Conservation (phyloP, 2,797 vertebrate genomes). For the Selene dorsalis region DNA sequence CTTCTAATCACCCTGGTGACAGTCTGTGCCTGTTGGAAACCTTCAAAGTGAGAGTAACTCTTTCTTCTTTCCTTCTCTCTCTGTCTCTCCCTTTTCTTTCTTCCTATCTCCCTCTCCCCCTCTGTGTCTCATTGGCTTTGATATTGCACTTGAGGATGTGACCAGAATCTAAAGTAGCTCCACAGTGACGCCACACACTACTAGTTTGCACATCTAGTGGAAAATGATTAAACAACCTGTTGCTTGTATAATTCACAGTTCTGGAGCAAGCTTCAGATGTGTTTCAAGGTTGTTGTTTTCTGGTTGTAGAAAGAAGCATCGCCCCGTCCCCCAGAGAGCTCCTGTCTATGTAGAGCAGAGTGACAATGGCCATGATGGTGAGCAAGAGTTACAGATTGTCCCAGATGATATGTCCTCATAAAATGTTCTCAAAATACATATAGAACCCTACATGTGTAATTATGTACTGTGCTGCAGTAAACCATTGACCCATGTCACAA, state of each 20-base stretch:
- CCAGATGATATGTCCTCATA: neutral
- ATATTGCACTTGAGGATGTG: constrained; percentile 53
- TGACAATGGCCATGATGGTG: constrained; percentile 92
- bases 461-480: neutral
- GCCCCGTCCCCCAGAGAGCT: constrained; percentile 86
- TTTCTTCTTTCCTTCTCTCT: constrained; percentile 25
- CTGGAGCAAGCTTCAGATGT: too few species aligned
- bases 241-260: neutral
- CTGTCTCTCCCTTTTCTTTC: neutral
- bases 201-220: constrained; percentile 6
- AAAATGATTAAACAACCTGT: constrained; percentile 3
- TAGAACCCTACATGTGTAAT: neutral
- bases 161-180: constrained; percentile 65
- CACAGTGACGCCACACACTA: neutral
- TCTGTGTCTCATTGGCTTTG: constrained; percentile 46
- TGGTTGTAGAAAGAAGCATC: constrained; percentile 88
- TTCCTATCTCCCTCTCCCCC: constrained; percentile 1
- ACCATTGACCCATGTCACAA: neutral
- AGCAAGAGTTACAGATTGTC: constrained; percentile 45
- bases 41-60: constrained; percentile 89
- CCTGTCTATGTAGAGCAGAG: constrained; percentile 87
- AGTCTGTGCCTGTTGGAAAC: constrained; percentile 99
- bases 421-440: too few species aligned
- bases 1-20: constrained; percentile 98
- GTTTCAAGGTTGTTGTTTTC: neutral